Base-by-base conservation (phyloP, 2,797 vertebrate genomes). In the Chromobotia macracanthus region DNA sequence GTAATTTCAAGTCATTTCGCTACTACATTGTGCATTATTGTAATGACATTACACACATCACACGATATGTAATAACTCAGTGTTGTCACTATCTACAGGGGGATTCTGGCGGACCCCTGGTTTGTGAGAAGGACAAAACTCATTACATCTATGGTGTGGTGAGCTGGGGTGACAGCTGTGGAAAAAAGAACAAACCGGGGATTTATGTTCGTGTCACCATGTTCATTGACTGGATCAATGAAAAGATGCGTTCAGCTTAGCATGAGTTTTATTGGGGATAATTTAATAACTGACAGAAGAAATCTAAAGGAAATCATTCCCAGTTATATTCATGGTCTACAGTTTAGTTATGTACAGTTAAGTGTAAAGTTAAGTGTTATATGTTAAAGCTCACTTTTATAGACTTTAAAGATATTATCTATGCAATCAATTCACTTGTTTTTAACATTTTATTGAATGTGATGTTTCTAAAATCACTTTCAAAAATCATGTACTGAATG, bases 101-200 rank as follows among this genome's bases (percentile, higher is more conserved):
- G 18, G 95, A 97, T 79, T 97, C 95, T 0, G 96, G 96, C 5
- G 95, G 96, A 3, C 95, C 96, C 0, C 80, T 97, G 72, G 91
- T 93, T 67, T 98, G 96, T 79, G 80, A 91, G 25, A 77, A 82
- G 35, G 85, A 95, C 0, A 92, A 88, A 0, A 91, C 80, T 25
- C 84, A 92, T 82, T 94, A 93, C 0, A 0, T 96, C 0, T 92
- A 90, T 0, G 95, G 95, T 13, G 90, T 97, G 31, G 95, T 96
- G 82, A 98, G 96, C 89, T 98, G 95, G 95, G 96, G 95, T 0
- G 77, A 91, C 0, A 85, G 84, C 28, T 97, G 95, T 0, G 95
- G 92, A 1, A n/a, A 85, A 75, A 92, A 87, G 87, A 89, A 93
- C 85, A 95, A 93, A 86, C 95, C 95, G 1, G 96, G 95, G 0